phyloP scores from a whole-genome alignment of 2,888 invertebrate species.

The Adelphocoris suturalis region DNA sequence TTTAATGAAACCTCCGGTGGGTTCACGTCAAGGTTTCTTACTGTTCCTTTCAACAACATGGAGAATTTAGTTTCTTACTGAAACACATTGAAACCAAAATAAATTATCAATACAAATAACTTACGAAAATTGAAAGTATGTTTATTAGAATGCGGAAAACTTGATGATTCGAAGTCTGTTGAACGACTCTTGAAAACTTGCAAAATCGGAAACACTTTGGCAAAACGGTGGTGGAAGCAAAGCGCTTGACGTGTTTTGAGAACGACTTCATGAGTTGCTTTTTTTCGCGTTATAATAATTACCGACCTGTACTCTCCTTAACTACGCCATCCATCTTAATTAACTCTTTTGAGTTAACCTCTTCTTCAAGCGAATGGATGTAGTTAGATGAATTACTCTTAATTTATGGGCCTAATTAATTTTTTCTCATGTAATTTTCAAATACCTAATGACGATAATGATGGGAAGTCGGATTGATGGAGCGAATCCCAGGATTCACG shows the following conservation, averaged over 20 bases:
- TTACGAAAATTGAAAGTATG: too few species aligned
- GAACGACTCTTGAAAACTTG: too few species aligned
- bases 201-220: too few species aligned
- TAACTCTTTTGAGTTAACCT: constrained; percentile 9
- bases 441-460: background rate
- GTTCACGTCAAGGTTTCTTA: too few species aligned
- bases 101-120: too few species aligned
- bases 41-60: too few species aligned
- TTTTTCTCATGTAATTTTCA: constrained; percentile 18
- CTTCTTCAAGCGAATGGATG: constrained; percentile 4
- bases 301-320: background rate
- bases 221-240: background rate
- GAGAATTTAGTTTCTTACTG: too few species aligned
- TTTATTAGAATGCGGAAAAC: too few species aligned
- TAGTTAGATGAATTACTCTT: constrained; percentile 2
- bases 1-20: too few species aligned
- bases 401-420: constrained; percentile 24
- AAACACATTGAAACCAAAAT: too few species aligned
- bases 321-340: constrained; percentile 27
- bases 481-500: background rate
- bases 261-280: constrained; percentile 1
- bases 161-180: too few species aligned
- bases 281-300: constrained; percentile 15
- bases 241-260: background rate
- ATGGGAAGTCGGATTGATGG: background rate